Percentiles rank a stretch among this genome's conserved stretches.
phyloP scores from a whole-genome alignment of 2,797 vertebrate species.

The Chelmon rostratus region DNA sequence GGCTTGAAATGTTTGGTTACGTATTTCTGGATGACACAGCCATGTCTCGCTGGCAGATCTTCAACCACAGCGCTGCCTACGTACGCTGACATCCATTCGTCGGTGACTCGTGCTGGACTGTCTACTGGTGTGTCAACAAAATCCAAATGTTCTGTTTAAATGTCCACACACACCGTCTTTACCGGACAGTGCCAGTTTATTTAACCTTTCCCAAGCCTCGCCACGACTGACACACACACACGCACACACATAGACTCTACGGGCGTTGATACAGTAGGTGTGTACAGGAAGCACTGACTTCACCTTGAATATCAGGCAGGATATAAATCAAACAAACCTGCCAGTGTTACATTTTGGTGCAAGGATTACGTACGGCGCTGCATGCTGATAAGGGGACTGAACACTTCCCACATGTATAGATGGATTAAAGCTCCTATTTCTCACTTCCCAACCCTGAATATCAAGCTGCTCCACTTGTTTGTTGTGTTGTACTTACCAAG shows the following conservation, averaged over 20 bases:
- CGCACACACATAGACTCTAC: slow-evolving; percentile 2
- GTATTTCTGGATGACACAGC: background rate
- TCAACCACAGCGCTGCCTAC: background rate
- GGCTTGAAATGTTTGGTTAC: background rate
- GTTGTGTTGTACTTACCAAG: slow-evolving; percentile 51
- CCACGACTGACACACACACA: background rate
- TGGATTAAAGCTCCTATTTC: slow-evolving; percentile 32
- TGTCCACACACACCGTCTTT: slow-evolving; percentile 12
- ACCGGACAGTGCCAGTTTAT: slow-evolving; percentile 6
- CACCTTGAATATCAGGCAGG: slow-evolving; percentile 58
- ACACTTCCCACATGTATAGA: slow-evolving; percentile 32
- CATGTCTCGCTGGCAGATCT: background rate
- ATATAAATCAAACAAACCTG: slow-evolving; percentile 63
- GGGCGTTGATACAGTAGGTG: slow-evolving; percentile 4
- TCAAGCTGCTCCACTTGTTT: slow-evolving; percentile 36
- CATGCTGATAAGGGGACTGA: slow-evolving; percentile 53
- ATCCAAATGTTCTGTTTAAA: background rate
- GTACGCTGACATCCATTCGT: background rate
- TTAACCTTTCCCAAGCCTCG: background rate
- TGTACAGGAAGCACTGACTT: slow-evolving; percentile 29
- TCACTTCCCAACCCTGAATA: slow-evolving; percentile 32
- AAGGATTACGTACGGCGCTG: slow-evolving; percentile 46
- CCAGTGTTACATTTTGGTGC: slow-evolving; percentile 45
- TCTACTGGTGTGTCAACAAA: background rate
- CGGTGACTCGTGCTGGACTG: background rate